Conservation (phyloP, 2,797 vertebrate genomes). For the Strix occidentalis region DNA sequence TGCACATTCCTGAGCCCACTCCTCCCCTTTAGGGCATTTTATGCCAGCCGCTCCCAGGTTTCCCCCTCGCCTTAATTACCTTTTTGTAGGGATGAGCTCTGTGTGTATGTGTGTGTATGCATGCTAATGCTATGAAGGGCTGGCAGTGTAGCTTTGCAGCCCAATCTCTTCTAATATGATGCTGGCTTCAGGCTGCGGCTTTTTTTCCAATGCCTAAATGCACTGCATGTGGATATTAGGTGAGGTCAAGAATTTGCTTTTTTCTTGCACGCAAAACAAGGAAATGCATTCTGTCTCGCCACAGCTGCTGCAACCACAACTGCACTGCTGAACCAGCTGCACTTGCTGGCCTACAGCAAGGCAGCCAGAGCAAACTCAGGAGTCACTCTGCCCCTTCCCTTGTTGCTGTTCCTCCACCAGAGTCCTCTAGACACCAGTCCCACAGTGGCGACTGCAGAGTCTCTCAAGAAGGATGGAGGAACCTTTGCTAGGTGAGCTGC, state of each 20-base stretch:
- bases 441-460: not conserved
- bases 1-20: conserved; percentile 46
- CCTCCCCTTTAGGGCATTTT: conserved; percentile 29
- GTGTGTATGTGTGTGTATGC: not conserved
- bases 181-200: not conserved
- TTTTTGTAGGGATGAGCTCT: not conserved
- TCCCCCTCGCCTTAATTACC: conserved; percentile 43
- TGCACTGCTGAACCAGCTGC: not conserved
- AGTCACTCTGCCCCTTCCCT: not conserved
- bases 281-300: not conserved
- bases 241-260: not conserved
- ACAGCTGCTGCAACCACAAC: not conserved
- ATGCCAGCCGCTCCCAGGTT: conserved; percentile 27
- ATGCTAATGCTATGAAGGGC: not conserved
- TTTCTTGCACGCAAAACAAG: not conserved
- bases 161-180: not conserved
- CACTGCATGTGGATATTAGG: not conserved
- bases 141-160: not conserved
- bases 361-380: not conserved
- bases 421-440: not conserved
- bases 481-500: not conserved
- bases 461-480: not conserved
- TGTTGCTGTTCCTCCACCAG: not conserved
- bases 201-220: not conserved
- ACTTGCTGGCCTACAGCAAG: not conserved